Base-by-base conservation (phyloP, 1,140 invertebrate species). In the Listronotus oregonensis region DNA sequence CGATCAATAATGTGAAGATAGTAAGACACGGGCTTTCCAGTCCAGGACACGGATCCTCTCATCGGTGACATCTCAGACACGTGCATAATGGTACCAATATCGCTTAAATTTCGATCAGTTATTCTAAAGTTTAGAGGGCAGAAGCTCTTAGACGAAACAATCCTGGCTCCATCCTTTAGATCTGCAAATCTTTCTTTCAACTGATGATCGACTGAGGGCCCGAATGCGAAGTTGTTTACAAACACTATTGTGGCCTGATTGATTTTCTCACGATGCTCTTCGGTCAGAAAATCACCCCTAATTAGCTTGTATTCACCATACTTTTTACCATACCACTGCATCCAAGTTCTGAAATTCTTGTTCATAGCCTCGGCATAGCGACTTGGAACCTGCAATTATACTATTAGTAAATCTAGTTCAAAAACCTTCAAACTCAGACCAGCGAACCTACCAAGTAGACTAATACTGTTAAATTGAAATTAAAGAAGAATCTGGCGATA, bases 191-290 rank as follows among this genome's bases (percentile, higher is more conserved):
- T 85, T 78, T 96, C 90, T 80, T 98, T 99, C 55, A 99, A 80
- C 83, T 95, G 90, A 82, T 99, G 96, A 83, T 99, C 96, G 12
- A 98, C 95, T 62, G 89, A 90, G 34, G 97, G 96, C 14, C 96
- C 96, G 80, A 99, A 98, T 40, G 96, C 96, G 84, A 97, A 98
- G 84, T 99, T 99, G 82, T 99, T 99, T 5, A 98, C 96, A 84
- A 99, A 99, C 46, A 98, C 94, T 74, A 98, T 92, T 39, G 94
- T 92, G 6, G 96, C 91, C 68, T 87, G 88, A 67, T 92, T 94
- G 71, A 98, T 96, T 77, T 90, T 94, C 77, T 98, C 95, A 69
- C 92, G 87, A 80, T 95, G 91, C 75, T 95, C 90, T 71, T 95
- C 91, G 66, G 87, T 87, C 64, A 99, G 83, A 81, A 99, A 98